Evolutionary conservation across 2,888 invertebrate genomes (phyloP), one percentile per base, ranked within the genome.

Genomic region (Eurytoma californica): DNA sequence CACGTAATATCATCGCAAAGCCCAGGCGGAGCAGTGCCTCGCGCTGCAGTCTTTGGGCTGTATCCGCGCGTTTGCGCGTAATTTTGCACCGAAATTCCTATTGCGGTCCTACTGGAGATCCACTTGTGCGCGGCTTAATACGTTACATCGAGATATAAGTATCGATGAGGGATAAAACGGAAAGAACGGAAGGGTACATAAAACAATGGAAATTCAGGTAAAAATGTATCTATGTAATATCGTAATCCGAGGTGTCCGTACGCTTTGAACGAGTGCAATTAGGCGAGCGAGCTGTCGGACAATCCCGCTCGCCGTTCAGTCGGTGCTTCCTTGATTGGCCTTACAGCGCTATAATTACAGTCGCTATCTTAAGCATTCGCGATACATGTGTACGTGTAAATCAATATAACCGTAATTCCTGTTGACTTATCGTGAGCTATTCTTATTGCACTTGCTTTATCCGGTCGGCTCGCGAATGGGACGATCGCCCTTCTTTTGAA

Each of bases 21-120:
- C 67, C 55, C 61, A 76, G 55, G 67, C 60, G 57, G 72, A 80
- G 57, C 18, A 63, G 39, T 57, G 28, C 65, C 47, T 72, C 63
- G 72, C 72, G 18, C 14, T 58, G 28, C 49, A 76, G 76, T 80
- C 76, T 80, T 80, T 80, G 80, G 68, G n/a, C 63, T 53, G 24
- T 77, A 72, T 4, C 63, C 69, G 20, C 55, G 60, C 51, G 63
- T 61, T 16, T 18, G 55, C 60, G 53, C 24, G 12, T 55, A 24
- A 24, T 47, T 68, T 63, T 76, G 65, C 53, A 68, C 57, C 75
- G 76, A 28, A 76, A 72, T 75, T 79, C 53, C 66, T 53, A 55
- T 51, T 49, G 60, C 30, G 20, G 28, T 72, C 24, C 39, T 77
- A 61, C 66, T 47, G 39, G 3, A 14, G 51, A 57, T 47, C 28